Base-by-base conservation (phyloP, 2,888 invertebrate genomes). In the Cremastinae sp. region DNA sequence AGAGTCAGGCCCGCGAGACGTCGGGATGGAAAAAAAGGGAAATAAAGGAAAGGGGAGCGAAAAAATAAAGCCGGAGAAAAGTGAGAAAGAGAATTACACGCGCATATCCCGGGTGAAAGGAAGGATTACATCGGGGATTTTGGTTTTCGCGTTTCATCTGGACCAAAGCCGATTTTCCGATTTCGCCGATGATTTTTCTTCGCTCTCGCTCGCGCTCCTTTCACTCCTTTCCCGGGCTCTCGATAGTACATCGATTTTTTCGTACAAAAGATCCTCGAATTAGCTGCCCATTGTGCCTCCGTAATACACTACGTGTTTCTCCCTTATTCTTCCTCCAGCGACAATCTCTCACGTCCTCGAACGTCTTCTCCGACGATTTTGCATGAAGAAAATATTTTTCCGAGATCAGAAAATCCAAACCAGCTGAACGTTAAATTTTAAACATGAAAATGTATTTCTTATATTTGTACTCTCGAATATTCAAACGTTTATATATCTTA, bases 41-140 rank as follows among this genome's bases (percentile, higher is more conserved):
- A n/a, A n/a, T n/a, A n/a, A n/a, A n/a, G n/a, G n/a, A 76, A 82
- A 75, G 80, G 70, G 80, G 78, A 62, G 70, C 74, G 80, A 80
- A 62, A 58, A 58, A 68, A 43, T 64, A 45, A 71, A 47, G 70
- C n/a, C n/a, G n/a, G n/a, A n/a, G n/a, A n/a, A n/a, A n/a, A n/a
- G n/a, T n/a, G n/a, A n/a, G n/a, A 82, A 81, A 83, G 84, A 83
- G 85, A 85, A 84, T 84, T 75, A 79, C 83, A 79, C 83, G 84
- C 84, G 62, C 83, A 62, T 51, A 20, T 38, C 12, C 51, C 53
- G 72, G 65, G 69, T 87, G 85, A 88, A 89, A 87, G 84, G 84
- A 86, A 81, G 88, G 89, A 90, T 90, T 90, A 90, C 89, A 89
- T 82, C 78, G 82, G 85, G 89, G 89, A 90, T 90, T 90, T 90